Conservation (phyloP, 2,113 vertebrate species). For the Alectura lathami region DNA sequence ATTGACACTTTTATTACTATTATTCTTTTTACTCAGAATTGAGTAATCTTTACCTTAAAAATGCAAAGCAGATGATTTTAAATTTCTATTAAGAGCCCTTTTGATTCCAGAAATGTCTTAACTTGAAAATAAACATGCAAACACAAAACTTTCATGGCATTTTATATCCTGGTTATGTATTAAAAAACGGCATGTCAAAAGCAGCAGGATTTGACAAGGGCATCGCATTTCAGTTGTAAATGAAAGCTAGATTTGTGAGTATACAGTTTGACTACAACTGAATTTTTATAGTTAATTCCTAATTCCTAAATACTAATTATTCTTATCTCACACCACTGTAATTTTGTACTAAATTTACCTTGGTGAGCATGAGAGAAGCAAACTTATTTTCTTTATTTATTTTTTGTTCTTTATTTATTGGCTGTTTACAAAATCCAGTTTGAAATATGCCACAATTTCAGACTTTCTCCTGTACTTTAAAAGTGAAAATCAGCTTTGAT, state of each 20-base stretch:
- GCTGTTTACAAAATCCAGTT: background rate
- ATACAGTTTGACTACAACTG: background rate
- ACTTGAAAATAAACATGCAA: background rate
- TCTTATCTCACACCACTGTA: background rate
- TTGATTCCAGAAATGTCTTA: background rate
- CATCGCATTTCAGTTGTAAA: background rate
- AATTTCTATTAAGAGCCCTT: background rate
- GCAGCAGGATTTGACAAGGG: background rate
- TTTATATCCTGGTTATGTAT: background rate
- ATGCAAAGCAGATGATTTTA: background rate
- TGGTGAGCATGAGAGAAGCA: background rate
- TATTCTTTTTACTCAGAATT: background rate
- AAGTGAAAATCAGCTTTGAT: background rate
- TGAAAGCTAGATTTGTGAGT: background rate
- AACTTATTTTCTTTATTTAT: background rate
- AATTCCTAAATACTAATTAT: background rate
- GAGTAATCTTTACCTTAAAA: background rate
- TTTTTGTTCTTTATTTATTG: background rate
- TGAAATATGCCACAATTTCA: background rate
- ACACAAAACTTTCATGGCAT: background rate
- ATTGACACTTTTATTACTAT: background rate
- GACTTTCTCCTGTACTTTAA: background rate
- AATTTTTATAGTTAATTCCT: background rate
- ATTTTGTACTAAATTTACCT: background rate
- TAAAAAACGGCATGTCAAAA: background rate